Evolutionary conservation across 2,888 invertebrate genomes (phyloP), one percentile per base, ranked within the genome.

Genomic region (Cylloceria caligata): DNA sequence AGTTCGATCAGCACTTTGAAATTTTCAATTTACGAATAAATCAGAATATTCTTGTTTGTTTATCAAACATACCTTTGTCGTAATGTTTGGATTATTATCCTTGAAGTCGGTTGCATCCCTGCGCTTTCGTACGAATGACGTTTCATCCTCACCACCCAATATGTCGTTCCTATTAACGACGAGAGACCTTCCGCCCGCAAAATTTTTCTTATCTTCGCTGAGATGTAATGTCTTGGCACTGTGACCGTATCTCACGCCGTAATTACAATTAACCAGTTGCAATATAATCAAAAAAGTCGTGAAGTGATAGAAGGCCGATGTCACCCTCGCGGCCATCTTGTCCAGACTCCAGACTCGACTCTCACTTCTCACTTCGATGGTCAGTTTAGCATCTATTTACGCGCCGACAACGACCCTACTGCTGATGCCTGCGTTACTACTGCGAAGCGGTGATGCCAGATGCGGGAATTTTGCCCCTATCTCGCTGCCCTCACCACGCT

Each of bases 311-410:
- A 87, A 84, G 81, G 88, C 88, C 89, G 91, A 90, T 86, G 85
- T 89, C 87, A 84, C 78, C 89, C 91, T 89, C 86, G 89, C 92
- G 87, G 92, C 92, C 92, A 92, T 92, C 89, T 92, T 92, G 91
- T 89, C 86, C 87, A 88, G 88, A 91, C 92, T 91, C 84, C 80
- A 79, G 74, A 64, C 60, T 30, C 60, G 60, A 16, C 34, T 34
- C 57, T 57, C 49, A 62, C 74, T n/a, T n/a, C n/a, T n/a, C 60
- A 69, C 74, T 65, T 9, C 52, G 24, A 49, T 64, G 74, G 42
- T 73, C 69, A 62, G 72, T 49, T 55, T 62, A 57, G 71, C 72
- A 34, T 65, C 49, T 60, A 52, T 55, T 49, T 64, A 62, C 76
- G 45, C 75, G 62, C 72, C 60, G 78, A 52, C 24, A 3, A 11